A percentile compares a stretch with the other conserved stretches of the same genome.
phyloP scores from a whole-genome alignment of 2,113 vertebrate species.

The Beaufortia kweichowensis region DNA sequence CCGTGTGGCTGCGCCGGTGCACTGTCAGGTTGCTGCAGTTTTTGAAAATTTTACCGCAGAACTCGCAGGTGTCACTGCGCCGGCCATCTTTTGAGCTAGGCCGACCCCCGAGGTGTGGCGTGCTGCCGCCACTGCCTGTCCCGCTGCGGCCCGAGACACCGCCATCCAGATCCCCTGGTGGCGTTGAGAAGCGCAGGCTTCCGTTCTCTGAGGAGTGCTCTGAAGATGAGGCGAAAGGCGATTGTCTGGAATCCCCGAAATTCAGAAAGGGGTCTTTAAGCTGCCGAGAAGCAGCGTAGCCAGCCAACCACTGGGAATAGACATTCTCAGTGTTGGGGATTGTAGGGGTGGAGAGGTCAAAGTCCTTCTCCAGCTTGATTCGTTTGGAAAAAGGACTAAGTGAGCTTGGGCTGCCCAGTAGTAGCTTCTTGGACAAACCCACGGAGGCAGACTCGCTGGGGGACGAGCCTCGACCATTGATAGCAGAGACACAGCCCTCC shows the following conservation, averaged over 20 bases:
- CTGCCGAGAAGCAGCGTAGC: constrained; percentile 96
- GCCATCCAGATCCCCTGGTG: constrained; percentile 94
- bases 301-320: constrained; percentile 98
- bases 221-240: constrained; percentile 97
- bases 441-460: constrained; percentile 93
- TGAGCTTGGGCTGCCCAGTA: constrained; percentile 95
- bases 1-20: constrained; percentile 99
- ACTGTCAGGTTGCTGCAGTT: constrained; percentile 99
- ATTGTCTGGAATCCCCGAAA: constrained; percentile 99
- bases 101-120: constrained; percentile 94
- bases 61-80: constrained; percentile 99
- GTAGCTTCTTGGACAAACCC: constrained; percentile 96
- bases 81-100: constrained; percentile 97
- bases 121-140: constrained; percentile 97
- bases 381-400: constrained; percentile 98
- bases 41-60: constrained; percentile 99
- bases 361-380: constrained; percentile 99
- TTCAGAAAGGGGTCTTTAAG: constrained; percentile 98
- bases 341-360: constrained; percentile 92
- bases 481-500: constrained; percentile 79
- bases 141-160: constrained; percentile 97
- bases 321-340: constrained; percentile 99
- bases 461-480: constrained; percentile 94
- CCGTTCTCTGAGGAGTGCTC: constrained; percentile 99
- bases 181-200: constrained; percentile 98